Evolutionary conservation across 1,140 invertebrate species (phyloP).

Genomic region (Drosophila subpulchrella): DNA sequence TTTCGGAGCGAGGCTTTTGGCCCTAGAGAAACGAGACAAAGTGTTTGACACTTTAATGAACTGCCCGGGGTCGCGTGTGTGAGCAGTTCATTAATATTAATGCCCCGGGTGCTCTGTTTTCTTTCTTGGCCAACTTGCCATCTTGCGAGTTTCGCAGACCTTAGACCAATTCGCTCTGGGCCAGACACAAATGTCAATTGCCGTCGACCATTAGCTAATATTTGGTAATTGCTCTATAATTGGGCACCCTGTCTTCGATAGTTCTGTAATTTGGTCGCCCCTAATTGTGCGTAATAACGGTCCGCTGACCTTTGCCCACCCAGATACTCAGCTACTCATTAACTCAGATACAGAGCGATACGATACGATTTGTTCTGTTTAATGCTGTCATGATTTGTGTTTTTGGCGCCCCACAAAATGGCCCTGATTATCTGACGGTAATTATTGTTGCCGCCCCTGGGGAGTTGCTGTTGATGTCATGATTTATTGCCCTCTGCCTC

Average conservation of each 20-base stretch:
- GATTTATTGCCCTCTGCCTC: conserved; percentile 53
- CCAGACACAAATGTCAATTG: conserved; percentile 66
- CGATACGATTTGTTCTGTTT: conserved; percentile 36
- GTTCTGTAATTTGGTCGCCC: conserved; percentile 8
- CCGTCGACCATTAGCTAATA: conserved; percentile 58
- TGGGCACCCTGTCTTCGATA: conserved; percentile 34
- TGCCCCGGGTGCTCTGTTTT: conserved; percentile 48
- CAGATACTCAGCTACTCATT: conserved; percentile 16
- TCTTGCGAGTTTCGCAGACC: conserved; percentile 38
- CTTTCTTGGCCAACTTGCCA: conserved; percentile 20
- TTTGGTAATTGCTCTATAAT: conserved; percentile 75
- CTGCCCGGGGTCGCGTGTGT: conserved; percentile 73
- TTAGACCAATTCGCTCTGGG: conserved; percentile 56
- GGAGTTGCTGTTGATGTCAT: conserved; percentile 69
- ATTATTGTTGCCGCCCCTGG: conserved; percentile 23
- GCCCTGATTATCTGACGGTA: conserved; percentile 60
- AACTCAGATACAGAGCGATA: too few relatives aligned
- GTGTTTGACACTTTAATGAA: conserved; percentile 82
- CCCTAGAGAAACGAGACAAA: conserved; percentile 28
- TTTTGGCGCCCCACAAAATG: conserved; percentile 53
- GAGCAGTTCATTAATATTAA: conserved; percentile 78
- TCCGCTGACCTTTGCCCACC: conserved; percentile 52
- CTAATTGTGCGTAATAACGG: conserved; percentile 44
- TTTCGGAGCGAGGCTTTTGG: conserved; percentile 25
- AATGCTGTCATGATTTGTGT: conserved; percentile 64